Conservation (phyloP, 2,888 invertebrate genomes). For the Drosophila longiperda region DNA sequence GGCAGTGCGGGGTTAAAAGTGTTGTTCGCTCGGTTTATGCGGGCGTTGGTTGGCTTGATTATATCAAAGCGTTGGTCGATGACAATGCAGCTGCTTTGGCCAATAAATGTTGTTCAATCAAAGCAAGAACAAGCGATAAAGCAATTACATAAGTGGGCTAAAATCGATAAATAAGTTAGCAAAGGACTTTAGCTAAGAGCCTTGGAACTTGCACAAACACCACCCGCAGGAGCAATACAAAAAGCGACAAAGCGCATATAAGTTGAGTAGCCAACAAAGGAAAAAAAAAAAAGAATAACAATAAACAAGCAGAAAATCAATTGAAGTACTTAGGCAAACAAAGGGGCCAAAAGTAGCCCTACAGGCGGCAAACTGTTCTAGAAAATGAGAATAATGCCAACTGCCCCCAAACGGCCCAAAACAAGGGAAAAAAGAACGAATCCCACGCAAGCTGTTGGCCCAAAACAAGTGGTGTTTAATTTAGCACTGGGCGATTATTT, state of each 20-base stretch:
- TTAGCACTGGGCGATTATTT: constrained; percentile 72
- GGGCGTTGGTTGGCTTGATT: constrained; percentile 28
- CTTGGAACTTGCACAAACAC: constrained; percentile 25
- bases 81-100: constrained; percentile 23
- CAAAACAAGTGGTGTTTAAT: constrained; percentile 71
- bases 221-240: constrained; percentile 47
- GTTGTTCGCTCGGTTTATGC: constrained; percentile 13
- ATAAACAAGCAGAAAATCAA: constrained; percentile 73
- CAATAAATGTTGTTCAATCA: constrained; percentile 6
- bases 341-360: constrained; percentile 52
- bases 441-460: constrained; percentile 29
- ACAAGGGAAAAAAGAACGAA: constrained; percentile 19
- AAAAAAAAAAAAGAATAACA: neutral
- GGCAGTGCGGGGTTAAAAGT: neutral
- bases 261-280: constrained; percentile 37
- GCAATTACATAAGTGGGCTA: constrained; percentile 36
- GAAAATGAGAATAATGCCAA: constrained; percentile 22
- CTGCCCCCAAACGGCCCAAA: neutral
- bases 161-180: constrained; percentile 46
- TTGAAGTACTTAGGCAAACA: constrained; percentile 79
- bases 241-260: constrained; percentile 65
- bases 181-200: constrained; percentile 16
- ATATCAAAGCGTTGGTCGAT: constrained; percentile 9
- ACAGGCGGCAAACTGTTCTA: constrained; percentile 24
- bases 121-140: constrained; percentile 17